phyloP scores from a whole-genome alignment of 2,888 invertebrate genomes.

The Eristalis intricaria region DNA sequence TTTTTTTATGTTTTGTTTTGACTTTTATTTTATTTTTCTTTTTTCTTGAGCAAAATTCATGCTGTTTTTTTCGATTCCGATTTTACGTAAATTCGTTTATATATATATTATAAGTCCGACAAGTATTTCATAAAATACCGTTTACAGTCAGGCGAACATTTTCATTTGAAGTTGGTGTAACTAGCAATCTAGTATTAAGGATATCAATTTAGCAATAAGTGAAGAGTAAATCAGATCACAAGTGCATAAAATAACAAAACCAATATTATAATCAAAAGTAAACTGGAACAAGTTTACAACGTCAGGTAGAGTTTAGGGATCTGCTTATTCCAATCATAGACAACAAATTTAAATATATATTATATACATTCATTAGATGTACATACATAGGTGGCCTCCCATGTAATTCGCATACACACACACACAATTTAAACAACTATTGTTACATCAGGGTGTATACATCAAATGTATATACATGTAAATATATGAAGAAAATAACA shows the following conservation, averaged over 20 bases:
- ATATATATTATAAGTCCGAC: slow-evolving; percentile 24
- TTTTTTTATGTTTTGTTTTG: neutral
- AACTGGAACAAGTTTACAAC: slow-evolving; percentile 11
- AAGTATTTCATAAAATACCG: slow-evolving; percentile 26
- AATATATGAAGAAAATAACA: slow-evolving; percentile 18
- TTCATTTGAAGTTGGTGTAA: slow-evolving; percentile 57
- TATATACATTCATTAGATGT: slow-evolving; percentile 23
- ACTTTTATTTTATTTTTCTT: neutral
- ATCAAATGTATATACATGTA: slow-evolving; percentile 51
- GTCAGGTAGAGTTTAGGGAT: slow-evolving; percentile 7
- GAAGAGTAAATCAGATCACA: slow-evolving; percentile 29
- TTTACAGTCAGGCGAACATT: slow-evolving; percentile 34
- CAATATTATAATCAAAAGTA: slow-evolving; percentile 33
- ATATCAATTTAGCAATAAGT: slow-evolving; percentile 41
- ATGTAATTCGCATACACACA: neutral
- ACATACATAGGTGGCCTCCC: slow-evolving; percentile 5
- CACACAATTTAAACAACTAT: neutral
- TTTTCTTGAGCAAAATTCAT: neutral
- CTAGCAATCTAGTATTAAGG: slow-evolving; percentile 43
- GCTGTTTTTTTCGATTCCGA: neutral
- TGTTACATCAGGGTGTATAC: slow-evolving; percentile 31
- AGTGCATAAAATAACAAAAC: neutral
- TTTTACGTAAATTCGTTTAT: neutral
- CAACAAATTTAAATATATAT: neutral
- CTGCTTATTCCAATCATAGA: slow-evolving; percentile 12